Percentiles rank a stretch among this genome's conserved stretches.
phyloP scores from a whole-genome alignment of 2,888 invertebrate species.

The Tipula lateralis region DNA sequence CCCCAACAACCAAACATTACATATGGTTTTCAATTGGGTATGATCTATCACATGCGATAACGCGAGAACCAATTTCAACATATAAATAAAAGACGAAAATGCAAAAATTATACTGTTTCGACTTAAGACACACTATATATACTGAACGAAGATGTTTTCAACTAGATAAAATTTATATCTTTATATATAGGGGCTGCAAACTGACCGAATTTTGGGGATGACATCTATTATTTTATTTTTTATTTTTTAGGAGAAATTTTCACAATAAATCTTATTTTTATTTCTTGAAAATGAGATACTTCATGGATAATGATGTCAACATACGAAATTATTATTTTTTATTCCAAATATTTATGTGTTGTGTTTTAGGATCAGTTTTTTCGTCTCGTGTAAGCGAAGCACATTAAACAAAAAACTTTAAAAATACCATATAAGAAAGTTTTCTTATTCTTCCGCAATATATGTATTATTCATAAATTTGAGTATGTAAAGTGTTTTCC shows the following conservation, averaged over 20 bases:
- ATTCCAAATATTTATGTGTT: neutral
- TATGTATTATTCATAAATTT: constrained; percentile 26
- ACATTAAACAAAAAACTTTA: constrained; percentile 27
- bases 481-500: neutral
- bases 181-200: neutral
- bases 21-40: neutral
- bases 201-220: constrained; percentile 25
- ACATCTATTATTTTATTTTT: neutral
- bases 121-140: too few relatives aligned
- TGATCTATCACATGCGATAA: neutral
- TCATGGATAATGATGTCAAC: constrained; percentile 28
- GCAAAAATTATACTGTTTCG: neutral
- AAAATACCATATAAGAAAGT: neutral
- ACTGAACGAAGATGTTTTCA: neutral
- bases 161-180: neutral
- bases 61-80: neutral
- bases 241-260: neutral
- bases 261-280: neutral
- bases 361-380: constrained; percentile 25
- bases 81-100: neutral
- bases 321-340: constrained; percentile 16
- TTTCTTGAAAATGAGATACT: constrained; percentile 25
- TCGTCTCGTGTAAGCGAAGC: neutral
- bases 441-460: neutral
- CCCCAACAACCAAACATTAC: neutral